Evolutionary conservation across 2,888 invertebrate species (phyloP).

Genomic region (Carabus problematicus): DNA sequence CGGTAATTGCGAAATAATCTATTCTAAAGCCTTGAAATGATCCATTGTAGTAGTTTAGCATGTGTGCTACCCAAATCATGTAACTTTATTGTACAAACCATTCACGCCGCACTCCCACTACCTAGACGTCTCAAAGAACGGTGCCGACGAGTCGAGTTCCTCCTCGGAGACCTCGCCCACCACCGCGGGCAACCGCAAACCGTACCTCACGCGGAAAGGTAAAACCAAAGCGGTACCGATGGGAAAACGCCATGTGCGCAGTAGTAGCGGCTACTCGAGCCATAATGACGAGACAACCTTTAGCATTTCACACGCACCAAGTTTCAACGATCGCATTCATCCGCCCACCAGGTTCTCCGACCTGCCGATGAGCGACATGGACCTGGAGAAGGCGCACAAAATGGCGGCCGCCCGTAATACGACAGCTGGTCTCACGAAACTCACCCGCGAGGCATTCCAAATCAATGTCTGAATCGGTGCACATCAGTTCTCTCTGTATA

Average conservation of each 20-base stretch:
- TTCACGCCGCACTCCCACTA: not conserved
- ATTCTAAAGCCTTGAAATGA: not conserved
- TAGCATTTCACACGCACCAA: constrained; percentile 81
- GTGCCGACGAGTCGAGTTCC: constrained; percentile 79
- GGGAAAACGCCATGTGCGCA: constrained; percentile 76
- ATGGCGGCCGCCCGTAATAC: constrained; percentile 53
- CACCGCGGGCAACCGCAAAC: constrained; percentile 67
- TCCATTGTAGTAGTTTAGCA: not conserved
- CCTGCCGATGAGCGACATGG: constrained; percentile 60
- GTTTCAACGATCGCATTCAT: constrained; percentile 84
- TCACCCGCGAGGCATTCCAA: constrained; percentile 75
- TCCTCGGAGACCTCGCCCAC: constrained; percentile 79
- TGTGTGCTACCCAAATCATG: not conserved
- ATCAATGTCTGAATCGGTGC: constrained; percentile 75
- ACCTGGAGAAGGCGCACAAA: constrained; percentile 60
- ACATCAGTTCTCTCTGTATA: too few relatives aligned
- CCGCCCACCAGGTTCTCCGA: constrained; percentile 90
- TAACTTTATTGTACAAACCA: not conserved
- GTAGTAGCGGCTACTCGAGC: constrained; percentile 82
- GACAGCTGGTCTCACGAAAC: constrained; percentile 56
- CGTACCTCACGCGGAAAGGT: constrained; percentile 63
- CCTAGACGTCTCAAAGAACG: constrained; percentile 53
- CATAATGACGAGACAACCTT: constrained; percentile 87
- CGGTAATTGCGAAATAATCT: too few relatives aligned
- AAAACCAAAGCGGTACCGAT: constrained; percentile 67